Percentiles rank a stretch among this genome's conserved stretches.
Conservation (phyloP, 2,113 vertebrate genomes). For the Peromyscus californicus region DNA sequence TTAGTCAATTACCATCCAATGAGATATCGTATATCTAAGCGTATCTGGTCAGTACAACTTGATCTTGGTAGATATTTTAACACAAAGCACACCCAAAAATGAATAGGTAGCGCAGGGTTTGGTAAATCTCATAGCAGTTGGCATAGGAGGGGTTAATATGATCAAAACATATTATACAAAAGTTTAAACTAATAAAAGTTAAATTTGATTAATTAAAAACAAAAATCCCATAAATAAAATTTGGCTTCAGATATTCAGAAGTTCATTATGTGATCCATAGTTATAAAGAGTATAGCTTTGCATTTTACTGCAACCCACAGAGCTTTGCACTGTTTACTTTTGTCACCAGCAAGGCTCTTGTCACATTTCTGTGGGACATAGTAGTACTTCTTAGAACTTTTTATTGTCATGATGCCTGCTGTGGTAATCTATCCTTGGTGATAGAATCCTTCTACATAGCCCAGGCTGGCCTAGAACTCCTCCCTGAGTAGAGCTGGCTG, state of each 20-base stretch:
- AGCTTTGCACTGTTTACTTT: not conserved
- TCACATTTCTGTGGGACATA: not conserved
- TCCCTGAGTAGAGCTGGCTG: not conserved
- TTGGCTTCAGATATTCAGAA: not conserved
- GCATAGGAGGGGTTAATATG: not conserved
- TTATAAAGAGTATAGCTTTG: not conserved
- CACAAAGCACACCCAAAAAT: not conserved
- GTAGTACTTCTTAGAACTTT: not conserved
- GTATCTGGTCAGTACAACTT: not conserved
- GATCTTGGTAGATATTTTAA: not conserved
- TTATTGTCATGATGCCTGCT: not conserved
- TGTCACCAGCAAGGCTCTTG: not conserved
- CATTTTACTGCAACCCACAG: not conserved
- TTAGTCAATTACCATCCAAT: not conserved
- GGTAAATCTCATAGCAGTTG: not conserved
- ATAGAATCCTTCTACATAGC: not conserved
- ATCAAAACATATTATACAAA: not conserved
- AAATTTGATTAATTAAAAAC: not conserved
- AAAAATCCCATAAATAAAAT: not conserved
- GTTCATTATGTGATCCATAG: not conserved
- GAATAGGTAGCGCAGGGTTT: not conserved
- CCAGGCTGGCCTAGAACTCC: not conserved
- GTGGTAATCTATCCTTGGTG: not conserved
- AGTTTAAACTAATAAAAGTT: not conserved
- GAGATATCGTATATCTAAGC: too few species aligned